Percentiles rank a stretch among this genome's conserved stretches.
Conservation (phyloP, 2,888 invertebrate genomes). For the Phlogophora meticulosa region DNA sequence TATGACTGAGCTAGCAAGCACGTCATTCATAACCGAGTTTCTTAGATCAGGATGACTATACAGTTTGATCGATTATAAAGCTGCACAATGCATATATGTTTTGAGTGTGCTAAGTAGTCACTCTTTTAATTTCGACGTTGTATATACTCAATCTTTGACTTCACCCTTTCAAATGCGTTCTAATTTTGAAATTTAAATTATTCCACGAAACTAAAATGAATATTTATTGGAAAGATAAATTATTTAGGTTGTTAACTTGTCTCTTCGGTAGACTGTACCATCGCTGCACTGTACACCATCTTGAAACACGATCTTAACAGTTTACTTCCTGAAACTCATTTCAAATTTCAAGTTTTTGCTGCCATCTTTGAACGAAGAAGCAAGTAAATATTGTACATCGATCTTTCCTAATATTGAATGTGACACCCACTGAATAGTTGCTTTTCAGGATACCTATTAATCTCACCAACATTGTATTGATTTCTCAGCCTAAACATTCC, state of each 20-base stretch:
- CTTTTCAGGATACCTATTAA: neutral
- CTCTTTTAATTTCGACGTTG: no score
- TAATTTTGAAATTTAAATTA: no score
- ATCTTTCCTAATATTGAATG: neutral
- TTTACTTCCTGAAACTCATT: slow-evolving; percentile 61
- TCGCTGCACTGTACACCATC: slow-evolving; percentile 16
- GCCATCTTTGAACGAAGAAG: slow-evolving; percentile 6
- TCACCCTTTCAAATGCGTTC: no score
- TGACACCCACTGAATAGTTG: neutral
- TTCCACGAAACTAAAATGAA: no score
- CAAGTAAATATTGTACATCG: neutral
- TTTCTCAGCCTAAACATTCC: neutral
- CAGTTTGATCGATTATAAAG: no score
- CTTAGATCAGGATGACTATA: no score
- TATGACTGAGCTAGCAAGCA: neutral
- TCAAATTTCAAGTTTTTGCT: slow-evolving; percentile 30
- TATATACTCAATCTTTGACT: no score
- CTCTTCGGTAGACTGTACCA: slow-evolving; percentile 15
- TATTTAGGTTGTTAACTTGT: neutral
- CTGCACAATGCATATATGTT: no score
- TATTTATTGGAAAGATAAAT: no score
- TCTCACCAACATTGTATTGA: neutral
- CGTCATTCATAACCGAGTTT: no score
- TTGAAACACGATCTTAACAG: slow-evolving; percentile 51
- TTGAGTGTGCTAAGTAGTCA: no score